Evolutionary conservation across 2,888 invertebrate genomes (phyloP), one percentile per base, ranked within the genome.

Genomic region (Phaonia tiefii): DNA sequence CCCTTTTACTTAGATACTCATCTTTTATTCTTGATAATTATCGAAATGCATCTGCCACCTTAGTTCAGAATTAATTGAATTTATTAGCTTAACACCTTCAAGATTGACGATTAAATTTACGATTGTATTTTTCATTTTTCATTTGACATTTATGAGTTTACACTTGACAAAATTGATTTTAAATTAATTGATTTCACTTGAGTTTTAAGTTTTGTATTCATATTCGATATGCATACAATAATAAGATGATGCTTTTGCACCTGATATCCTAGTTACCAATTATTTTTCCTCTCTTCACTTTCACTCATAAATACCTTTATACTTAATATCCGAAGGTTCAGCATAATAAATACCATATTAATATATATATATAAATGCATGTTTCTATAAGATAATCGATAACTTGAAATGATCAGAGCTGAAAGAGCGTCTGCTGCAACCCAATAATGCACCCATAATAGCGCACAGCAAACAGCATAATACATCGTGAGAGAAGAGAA

Each of bases 41-140:
- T 71, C 15, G 15, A 65, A 58, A 42, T 82, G 82, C 79, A 82
- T 82, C 69, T 78, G 81, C 81, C 75, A 78, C 72, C 13, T 60
- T n/a, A 60, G 39, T 60, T 39, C 37, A 8, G 11, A 60, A 60
- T 37, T 39, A 37, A 31, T 17, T 39, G 39, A 60, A 39, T 3
- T 37, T 42, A 3, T 63, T 63, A 63, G 63, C 63, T 60, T 60
- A 39, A 39, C 20, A 37, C 11, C 60, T n/a, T 20, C 37, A 20
- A 63, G 13, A 39, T 42, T 63, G 42, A 42, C 11, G 1, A 42
- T 20, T 17, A 42, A 1, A 42, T 13, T 17, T n/a, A n/a, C 42
- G 15, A 22, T 42, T 63, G 17, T 20, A 22, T 4, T 54, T 54
- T 54, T 42, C 11, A 22, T 4, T 54, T 25, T 54, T 54, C 13